Conservation (phyloP, 1,140 invertebrate species). For the Aradophagus sp. region DNA sequence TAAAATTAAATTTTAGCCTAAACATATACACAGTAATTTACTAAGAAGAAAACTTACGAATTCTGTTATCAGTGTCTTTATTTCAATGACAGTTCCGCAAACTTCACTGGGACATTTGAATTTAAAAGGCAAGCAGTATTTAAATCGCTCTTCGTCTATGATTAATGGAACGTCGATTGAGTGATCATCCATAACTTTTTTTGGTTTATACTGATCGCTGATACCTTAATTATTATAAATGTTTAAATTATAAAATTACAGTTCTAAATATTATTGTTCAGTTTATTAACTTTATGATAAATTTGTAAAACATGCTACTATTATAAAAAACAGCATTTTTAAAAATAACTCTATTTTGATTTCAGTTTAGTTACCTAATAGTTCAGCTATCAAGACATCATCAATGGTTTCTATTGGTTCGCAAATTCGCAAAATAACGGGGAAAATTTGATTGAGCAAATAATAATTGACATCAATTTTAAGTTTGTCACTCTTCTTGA, state of each 20-base stretch:
- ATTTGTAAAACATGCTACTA: no score
- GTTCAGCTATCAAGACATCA: constrained; percentile 90
- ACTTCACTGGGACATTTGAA: constrained; percentile 78
- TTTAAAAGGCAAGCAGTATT: constrained; percentile 83
- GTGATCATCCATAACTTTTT: no score
- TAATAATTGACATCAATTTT: constrained; percentile 91
- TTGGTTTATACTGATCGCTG: constrained; percentile 72
- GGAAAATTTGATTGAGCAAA: constrained; percentile 91
- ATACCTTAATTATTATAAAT: constrained; percentile 72
- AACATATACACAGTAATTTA: no score
- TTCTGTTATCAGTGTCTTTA: constrained; percentile 56
- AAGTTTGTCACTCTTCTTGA: constrained; percentile 81
- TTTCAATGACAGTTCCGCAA: constrained; percentile 78
- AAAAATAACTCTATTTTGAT: no score
- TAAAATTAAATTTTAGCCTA: no score
- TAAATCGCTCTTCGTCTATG: constrained; percentile 84
- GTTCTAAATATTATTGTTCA: no score
- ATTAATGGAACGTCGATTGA: constrained; percentile 76
- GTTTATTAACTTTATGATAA: no score
- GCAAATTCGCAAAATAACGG: constrained; percentile 94
- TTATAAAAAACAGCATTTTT: no score
- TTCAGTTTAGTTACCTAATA: constrained; percentile 82
- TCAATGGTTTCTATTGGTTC: constrained; percentile 97
- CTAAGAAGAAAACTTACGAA: constrained; percentile 54
- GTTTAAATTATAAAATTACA: no score